phyloP scores from a whole-genome alignment of 1,140 invertebrate genomes.

The Drosophila orena region DNA sequence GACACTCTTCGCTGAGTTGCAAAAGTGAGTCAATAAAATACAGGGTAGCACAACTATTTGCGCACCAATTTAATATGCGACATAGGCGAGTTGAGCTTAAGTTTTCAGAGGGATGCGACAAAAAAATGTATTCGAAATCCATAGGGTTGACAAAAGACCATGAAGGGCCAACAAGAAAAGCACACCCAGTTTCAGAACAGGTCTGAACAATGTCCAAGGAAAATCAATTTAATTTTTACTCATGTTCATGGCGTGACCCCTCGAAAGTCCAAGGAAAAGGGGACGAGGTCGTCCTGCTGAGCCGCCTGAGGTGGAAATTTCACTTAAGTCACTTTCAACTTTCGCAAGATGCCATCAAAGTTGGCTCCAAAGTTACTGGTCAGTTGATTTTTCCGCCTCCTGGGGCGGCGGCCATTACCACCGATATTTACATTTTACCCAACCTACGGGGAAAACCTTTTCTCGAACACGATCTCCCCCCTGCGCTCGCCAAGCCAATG shows the following conservation, averaged over 20 bases:
- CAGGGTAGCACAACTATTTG: constrained; percentile 34
- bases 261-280: constrained; percentile 5
- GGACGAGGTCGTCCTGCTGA: background rate
- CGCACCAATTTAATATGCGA: constrained; percentile 54
- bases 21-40: constrained; percentile 5
- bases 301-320: constrained; percentile 67
- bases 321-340: constrained; percentile 80
- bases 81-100: constrained; percentile 19
- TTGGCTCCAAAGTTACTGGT: constrained; percentile 59
- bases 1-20: background rate
- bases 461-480: constrained; percentile 15
- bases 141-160: constrained; percentile 29
- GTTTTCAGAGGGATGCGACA: constrained; percentile 20
- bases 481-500: constrained; percentile 12
- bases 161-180: constrained; percentile 40
- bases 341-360: constrained; percentile 63
- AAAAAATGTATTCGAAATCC: background rate
- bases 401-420: constrained; percentile 63
- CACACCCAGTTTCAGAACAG: constrained; percentile 46
- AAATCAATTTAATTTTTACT: constrained; percentile 82
- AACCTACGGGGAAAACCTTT: constrained; percentile 19
- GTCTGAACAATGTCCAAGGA: constrained; percentile 62
- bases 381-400: constrained; percentile 55
- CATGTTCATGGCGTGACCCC: constrained; percentile 57
- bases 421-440: constrained; percentile 73